phyloP scores from a whole-genome alignment of 2,888 invertebrate species.

The Panorpa germanica region DNA sequence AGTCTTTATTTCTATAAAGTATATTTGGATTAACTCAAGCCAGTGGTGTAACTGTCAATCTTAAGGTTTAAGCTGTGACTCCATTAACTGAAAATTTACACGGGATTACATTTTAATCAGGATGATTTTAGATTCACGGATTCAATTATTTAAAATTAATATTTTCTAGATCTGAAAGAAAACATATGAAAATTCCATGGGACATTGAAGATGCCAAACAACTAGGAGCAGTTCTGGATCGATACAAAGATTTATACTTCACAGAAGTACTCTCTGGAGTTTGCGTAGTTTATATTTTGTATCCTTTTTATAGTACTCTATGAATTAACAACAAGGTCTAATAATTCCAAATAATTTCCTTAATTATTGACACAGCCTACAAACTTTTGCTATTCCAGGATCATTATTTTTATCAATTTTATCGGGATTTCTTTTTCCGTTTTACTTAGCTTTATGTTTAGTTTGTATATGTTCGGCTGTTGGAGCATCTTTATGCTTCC shows the following conservation, averaged over 20 bases:
- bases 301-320: conserved; percentile 44
- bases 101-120: too few relatives aligned
- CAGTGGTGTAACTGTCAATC: too few relatives aligned
- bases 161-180: conserved; percentile 58
- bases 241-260: conserved; percentile 86
- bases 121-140: too few relatives aligned
- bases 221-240: conserved; percentile 73
- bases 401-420: conserved; percentile 94
- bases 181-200: conserved; percentile 75
- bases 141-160: conserved; percentile 9
- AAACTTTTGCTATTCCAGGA: conserved; percentile 99
- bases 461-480: conserved; percentile 89
- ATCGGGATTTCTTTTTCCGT: conserved; percentile 91
- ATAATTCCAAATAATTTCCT: conserved; percentile 19
- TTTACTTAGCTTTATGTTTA: conserved; percentile 68
- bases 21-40: too few relatives aligned
- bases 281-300: conserved; percentile 89
- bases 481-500: conserved; percentile 90
- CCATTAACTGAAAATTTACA: too few relatives aligned
- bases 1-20: background rate
- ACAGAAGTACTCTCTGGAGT: conserved; percentile 81
- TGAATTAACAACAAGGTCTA: background rate
- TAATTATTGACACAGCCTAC: conserved; percentile 47
- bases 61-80: too few relatives aligned
- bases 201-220: conserved; percentile 93